These are phyloP conservation scores for Agapostemon virescens DNA, from an alignment of 2,888 invertebrate species.

Conservation along the genomic window DNA sequence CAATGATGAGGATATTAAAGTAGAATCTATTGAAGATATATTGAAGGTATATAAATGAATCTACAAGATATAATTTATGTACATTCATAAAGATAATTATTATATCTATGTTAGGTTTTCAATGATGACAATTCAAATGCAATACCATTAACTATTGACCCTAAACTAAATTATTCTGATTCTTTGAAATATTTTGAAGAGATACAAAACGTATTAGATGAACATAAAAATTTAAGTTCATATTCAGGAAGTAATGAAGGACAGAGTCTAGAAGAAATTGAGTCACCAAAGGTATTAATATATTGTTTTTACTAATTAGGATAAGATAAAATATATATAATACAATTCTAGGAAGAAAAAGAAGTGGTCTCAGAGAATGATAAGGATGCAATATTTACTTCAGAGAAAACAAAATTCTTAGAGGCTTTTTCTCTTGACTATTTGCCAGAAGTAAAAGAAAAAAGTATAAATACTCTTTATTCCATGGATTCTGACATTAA, in stretches of 20 bases:
- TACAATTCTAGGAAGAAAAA: slow-evolving; percentile 22
- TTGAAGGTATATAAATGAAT: slow-evolving; percentile 36
- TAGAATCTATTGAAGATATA: slow-evolving; percentile 28
- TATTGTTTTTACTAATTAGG: not conserved
- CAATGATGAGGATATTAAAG: not conserved
- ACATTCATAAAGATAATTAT: not conserved
- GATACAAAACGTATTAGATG: slow-evolving; percentile 31
- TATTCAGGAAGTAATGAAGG: not conserved
- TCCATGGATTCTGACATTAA: slow-evolving; percentile 61
- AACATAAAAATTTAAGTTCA: not conserved
- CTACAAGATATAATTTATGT: not conserved
- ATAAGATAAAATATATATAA: slow-evolving; percentile 13
- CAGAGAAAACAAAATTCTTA: slow-evolving; percentile 61
- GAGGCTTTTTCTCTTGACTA: slow-evolving; percentile 60
- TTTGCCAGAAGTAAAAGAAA: slow-evolving; percentile 33
- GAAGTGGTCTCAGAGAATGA: not conserved
- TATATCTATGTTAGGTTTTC: slow-evolving; percentile 32
- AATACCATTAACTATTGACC: slow-evolving; percentile 11
- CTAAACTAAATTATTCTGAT: slow-evolving; percentile 54
- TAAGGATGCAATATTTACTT: slow-evolving; percentile 25
- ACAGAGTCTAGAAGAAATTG: not conserved
- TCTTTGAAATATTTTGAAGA: slow-evolving; percentile 55
- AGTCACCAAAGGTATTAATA: slow-evolving; percentile 2
- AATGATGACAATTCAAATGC: slow-evolving; percentile 20
- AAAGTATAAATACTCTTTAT: slow-evolving; percentile 29